Evolutionary conservation across 1,140 invertebrate species (phyloP), one percentile per base, ranked within the genome.

Genomic region (Penaeus japonicus): DNA sequence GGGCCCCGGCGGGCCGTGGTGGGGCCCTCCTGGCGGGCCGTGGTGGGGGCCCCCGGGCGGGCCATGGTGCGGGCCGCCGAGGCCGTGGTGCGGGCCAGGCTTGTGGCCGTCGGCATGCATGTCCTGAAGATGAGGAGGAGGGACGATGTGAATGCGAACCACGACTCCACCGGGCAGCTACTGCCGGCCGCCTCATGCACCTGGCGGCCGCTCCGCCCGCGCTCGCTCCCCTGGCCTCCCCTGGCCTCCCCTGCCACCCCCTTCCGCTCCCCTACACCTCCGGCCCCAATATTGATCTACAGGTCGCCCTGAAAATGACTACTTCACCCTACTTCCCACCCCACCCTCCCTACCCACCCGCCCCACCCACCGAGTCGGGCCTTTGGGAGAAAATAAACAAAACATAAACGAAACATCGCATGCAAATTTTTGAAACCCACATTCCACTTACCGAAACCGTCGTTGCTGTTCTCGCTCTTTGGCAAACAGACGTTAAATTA

Each of bases 1-100:
- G 90, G 90, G 53, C 70, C 89, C 62, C 59, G 30, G 73, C 75
- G 39, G 86, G 89, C 59, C 35, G 78, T 75, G 53, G 77, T 93
- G 92, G 54, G 84, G 86, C 90, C 93, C 22, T 15, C 93, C 92
- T 15, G 92, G 92, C 4, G 92, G 92, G 22, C 93, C 92, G 87
- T 92, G 91, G 54, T 27, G 55, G n/a, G 78, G 54, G 53, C 39
- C 55, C 78, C 53, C 57, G 80, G 22, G 70, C 62, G 86, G 87
- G 12, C 79, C 73, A 57, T 85, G 89, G 62, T 89, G 86, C 3
- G 82, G 82, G 80, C 82, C 81, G 59, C 73, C 47, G 53, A 81
- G 78, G 86, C 77, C 73, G 32, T 84, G 89, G 15, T 90, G 89
- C 39, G 78, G 75, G 75, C 75, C 84, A 27, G 65, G 55, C 65